phyloP scores from a whole-genome alignment of 2,888 invertebrate species.

The Trissonchulus sp. region DNA sequence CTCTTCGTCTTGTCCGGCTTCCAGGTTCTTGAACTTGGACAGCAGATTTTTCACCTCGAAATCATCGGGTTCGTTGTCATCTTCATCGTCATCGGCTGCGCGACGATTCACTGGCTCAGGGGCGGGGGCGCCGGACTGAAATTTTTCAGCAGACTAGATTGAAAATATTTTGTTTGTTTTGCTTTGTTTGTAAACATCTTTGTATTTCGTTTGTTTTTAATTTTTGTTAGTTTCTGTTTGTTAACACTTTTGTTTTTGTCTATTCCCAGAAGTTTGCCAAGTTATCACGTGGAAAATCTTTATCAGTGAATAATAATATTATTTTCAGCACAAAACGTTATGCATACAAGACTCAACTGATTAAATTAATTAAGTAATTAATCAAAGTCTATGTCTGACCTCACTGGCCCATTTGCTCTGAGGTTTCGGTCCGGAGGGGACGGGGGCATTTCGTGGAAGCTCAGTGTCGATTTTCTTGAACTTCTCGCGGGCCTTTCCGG shows the following conservation, averaged over 20 bases:
- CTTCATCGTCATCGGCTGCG: slow-evolving; percentile 14
- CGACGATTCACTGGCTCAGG: slow-evolving; percentile 27
- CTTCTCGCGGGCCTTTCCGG: slow-evolving; percentile 76
- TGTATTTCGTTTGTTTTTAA: no score
- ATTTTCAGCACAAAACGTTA: no score
- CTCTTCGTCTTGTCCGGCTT: slow-evolving; percentile 36
- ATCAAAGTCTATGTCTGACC: no score
- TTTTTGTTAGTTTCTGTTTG: neutral
- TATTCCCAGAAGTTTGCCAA: no score
- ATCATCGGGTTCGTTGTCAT: slow-evolving; percentile 41
- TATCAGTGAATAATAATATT: no score
- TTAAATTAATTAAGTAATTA: no score
- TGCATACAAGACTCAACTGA: no score
- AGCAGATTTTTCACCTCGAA: slow-evolving; percentile 51
- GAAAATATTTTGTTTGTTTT: no score
- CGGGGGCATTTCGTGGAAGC: slow-evolving; percentile 33
- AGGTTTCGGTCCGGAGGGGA: slow-evolving; percentile 1
- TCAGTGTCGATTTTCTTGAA: slow-evolving; percentile 78
- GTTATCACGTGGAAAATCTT: no score
- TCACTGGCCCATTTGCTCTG: slow-evolving; percentile 31
- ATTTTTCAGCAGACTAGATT: neutral
- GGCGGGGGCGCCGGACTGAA: neutral
- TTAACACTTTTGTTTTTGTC: no score
- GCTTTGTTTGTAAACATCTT: no score
- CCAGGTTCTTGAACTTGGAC: slow-evolving; percentile 51